These are phyloP conservation scores for Netelia fuscicornis DNA, from an alignment of 2,888 invertebrate species.

Conservation along the genomic window DNA sequence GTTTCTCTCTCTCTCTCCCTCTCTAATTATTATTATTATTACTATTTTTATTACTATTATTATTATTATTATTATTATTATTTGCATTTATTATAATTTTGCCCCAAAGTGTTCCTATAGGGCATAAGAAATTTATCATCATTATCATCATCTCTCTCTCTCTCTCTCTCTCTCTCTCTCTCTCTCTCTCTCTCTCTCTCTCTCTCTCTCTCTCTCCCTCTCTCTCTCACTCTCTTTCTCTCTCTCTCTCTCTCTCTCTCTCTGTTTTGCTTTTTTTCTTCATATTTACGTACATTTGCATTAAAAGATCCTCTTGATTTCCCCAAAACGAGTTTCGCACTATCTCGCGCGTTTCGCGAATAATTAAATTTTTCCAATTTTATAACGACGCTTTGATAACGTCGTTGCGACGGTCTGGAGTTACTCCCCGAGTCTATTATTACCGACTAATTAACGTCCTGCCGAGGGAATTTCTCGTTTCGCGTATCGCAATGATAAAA, in stretches of 20 bases:
- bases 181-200: constrained; percentile 1
- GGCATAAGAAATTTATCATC: no score
- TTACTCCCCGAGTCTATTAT: no score
- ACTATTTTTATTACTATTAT: no score
- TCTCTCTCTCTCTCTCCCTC: neutral
- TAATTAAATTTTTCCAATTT: constrained; percentile 23
- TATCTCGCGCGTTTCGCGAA: neutral
- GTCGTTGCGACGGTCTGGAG: neutral
- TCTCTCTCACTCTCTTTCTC: neutral
- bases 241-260: neutral
- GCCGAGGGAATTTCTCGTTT: no score
- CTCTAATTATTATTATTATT: no score
- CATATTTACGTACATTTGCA: neutral
- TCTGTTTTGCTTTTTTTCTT: neutral
- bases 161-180: constrained; percentile 1
- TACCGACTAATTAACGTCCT: no score
- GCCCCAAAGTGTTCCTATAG: no score
- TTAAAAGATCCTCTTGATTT: constrained; percentile 16
- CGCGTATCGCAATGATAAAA: no score
- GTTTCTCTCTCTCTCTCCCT: neutral
- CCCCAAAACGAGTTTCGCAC: constrained; percentile 18
- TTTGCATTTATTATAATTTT: no score
- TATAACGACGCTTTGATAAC: neutral
- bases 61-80: no score
- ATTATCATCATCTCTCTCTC: neutral